Conservation (phyloP, 2,888 invertebrate genomes). For the Branchellion lobata region DNA sequence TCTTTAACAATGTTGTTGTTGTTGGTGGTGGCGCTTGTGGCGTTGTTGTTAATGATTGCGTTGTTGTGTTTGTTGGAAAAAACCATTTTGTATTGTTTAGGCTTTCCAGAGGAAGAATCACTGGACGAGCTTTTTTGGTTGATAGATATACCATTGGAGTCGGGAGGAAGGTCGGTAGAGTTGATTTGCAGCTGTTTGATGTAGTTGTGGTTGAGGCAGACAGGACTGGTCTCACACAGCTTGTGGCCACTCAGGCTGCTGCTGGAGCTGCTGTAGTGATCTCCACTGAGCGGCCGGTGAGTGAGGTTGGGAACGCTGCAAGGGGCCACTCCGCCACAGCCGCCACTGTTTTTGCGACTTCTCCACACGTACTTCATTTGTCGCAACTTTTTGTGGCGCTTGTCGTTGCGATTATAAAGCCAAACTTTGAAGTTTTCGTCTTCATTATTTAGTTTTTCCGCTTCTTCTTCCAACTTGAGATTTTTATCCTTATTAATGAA, state of each 20-base stretch:
- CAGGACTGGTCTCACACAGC: background rate
- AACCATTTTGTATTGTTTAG: background rate
- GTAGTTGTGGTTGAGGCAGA: background rate
- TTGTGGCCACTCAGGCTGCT: background rate
- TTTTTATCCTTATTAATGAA: background rate
- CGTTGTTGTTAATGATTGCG: background rate
- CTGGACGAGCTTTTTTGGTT: background rate
- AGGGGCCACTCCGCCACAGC: background rate
- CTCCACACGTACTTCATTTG: slow-evolving; percentile 6
- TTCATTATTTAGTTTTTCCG: background rate
- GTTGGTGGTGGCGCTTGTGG: background rate
- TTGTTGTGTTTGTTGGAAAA: background rate
- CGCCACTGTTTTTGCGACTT: background rate
- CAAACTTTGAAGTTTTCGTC: no score
- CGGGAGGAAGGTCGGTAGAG: background rate
- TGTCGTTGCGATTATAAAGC: background rate
- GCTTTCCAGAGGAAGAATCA: background rate
- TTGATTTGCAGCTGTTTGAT: background rate
- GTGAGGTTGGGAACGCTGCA: background rate
- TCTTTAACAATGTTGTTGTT: background rate
- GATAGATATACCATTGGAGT: background rate
- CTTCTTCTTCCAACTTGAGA: background rate
- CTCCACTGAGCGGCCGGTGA: background rate
- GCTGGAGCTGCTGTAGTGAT: background rate
- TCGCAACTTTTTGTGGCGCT: background rate